Percentiles rank a stretch among this genome's conserved stretches.
These are phyloP conservation scores for Ranitomeya variabilis DNA, from an alignment of 2,113 vertebrate genomes.

Conservation along the genomic window DNA sequence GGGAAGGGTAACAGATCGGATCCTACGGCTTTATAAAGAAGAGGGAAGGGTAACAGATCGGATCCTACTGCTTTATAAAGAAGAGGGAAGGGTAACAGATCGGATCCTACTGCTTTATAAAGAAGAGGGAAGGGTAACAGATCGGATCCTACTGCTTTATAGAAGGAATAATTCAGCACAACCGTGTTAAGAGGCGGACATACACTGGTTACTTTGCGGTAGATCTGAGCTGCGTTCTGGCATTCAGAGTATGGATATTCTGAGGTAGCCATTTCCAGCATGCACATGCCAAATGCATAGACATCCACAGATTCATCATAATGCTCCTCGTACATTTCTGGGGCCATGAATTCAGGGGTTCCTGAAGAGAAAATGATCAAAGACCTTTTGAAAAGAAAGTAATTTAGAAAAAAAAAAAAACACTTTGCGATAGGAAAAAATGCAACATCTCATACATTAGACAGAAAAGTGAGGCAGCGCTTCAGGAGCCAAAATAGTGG, in stretches of 20 bases:
- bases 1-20: too few relatives aligned
- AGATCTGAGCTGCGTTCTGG: slow-evolving; percentile 93
- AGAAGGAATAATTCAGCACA: background rate
- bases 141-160: too few relatives aligned
- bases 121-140: too few relatives aligned
- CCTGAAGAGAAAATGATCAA: slow-evolving; percentile 69
- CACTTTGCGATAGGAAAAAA: background rate
- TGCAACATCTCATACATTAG: too few relatives aligned
- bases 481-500: background rate
- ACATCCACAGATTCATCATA: slow-evolving; percentile 93
- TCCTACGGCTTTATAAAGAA: too few relatives aligned
- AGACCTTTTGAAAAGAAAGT: background rate
- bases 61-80: too few relatives aligned
- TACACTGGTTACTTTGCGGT: slow-evolving; percentile 97
- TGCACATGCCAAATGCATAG: slow-evolving; percentile 95
- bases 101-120: too few relatives aligned
- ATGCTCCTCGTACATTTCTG: slow-evolving; percentile 95
- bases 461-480: background rate
- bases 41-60: too few relatives aligned
- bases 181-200: slow-evolving; percentile 63
- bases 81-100: too few relatives aligned
- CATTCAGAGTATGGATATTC: slow-evolving; percentile 95
- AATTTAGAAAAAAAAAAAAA: background rate
- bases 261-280: slow-evolving; percentile 94
- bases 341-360: slow-evolving; percentile 94